Base-by-base conservation (phyloP, 2,888 invertebrate species). In the Coleophora flavipennella region DNA sequence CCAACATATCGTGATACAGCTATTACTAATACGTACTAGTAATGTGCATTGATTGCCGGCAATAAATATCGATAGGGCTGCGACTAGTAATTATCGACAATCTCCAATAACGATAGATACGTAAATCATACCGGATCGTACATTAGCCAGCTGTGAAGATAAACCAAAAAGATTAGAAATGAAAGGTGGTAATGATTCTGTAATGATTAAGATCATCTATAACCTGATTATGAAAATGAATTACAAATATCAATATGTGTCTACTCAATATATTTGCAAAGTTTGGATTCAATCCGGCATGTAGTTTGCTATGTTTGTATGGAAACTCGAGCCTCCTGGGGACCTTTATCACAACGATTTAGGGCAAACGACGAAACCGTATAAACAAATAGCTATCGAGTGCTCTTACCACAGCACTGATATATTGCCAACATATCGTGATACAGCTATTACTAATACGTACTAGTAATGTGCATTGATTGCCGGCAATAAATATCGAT, bases 11-110 rank as follows among this genome's bases (percentile, higher is more conserved):
- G 41, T 37, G 34, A 34, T 34, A 34, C 32, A 35, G 31, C 38
- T 28, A 42, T 39, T 42, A 43, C 40, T 40, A 43, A 40, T 40
- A 43, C 28, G 34, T 26, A 31, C 39, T 38, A 40, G 34, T 38
- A 40, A 33, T 35, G 39, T 29, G 38, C 38, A 37, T 34, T 38
- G 40, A 38, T 31, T 32, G 26, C 33, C 9, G 13, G 43, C 33
- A 38, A 38, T 42, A 42, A 42, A 37, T 43, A 40, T 35, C 33
- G 38, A 38, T 35, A 38, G 33, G 29, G 25, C 32, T 14, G 11
- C 36, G 33, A 13, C 13, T 38, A 32, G 32, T 40, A 37, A 39
- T 43, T 43, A 43, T 43, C 35, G 38, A 39, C 39, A 38, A 34
- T 34, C 33, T 20, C 20, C 6, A 36, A 20, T 38, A 38, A 28